Evolutionary conservation across 2,113 vertebrate genomes (phyloP).

Genomic region (Chloroceryle aenea): DNA sequence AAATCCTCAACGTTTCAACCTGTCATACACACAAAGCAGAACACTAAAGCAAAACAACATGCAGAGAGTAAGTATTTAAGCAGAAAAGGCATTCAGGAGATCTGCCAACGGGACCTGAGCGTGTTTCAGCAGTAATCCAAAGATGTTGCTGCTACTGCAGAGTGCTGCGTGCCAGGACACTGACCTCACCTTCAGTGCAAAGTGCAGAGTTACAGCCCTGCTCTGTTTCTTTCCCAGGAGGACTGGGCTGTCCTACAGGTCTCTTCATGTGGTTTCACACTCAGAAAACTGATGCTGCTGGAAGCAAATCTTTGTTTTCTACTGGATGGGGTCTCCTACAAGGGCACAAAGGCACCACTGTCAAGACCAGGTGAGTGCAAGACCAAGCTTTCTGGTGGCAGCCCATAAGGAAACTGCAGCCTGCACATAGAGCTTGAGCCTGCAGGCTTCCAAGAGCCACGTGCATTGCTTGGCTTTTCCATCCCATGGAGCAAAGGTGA

Average conservation of each 20-base stretch:
- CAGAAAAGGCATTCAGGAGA: background rate
- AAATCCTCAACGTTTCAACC: background rate
- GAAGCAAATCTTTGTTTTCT: background rate
- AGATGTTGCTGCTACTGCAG: background rate
- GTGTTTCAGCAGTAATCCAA: background rate
- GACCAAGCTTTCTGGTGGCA: background rate
- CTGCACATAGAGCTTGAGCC: background rate
- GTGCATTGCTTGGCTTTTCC: background rate
- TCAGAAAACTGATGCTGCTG: background rate
- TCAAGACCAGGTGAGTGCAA: accelerated
- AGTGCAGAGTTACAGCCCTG: background rate
- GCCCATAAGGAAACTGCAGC: background rate
- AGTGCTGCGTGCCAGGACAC: background rate
- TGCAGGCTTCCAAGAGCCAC: background rate
- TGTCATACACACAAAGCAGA: background rate
- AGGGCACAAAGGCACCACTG: background rate
- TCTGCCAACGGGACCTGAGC: background rate
- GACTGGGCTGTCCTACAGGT: accelerated
- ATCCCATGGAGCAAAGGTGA: background rate
- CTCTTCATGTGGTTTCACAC: background rate
- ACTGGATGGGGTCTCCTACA: background rate
- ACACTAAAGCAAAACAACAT: background rate
- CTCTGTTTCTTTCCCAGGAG: background rate
- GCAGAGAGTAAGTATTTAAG: background rate
- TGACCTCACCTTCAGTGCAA: background rate